Evolutionary conservation across 2,888 invertebrate species (phyloP), one percentile per base, ranked within the genome.

Genomic region (Drosophila neutralis): DNA sequence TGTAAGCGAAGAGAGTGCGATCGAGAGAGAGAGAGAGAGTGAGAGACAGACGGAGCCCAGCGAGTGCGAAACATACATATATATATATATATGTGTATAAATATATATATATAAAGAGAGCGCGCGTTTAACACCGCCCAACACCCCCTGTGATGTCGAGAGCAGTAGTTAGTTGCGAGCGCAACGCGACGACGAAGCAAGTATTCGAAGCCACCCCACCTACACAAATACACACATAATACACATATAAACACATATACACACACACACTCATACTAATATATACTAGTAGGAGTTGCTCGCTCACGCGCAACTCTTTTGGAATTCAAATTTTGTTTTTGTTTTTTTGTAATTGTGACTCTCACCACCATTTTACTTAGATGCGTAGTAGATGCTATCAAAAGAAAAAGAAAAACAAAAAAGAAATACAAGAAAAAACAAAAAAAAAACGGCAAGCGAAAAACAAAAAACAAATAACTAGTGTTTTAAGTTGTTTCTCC

Each of bases 181-280:
- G 87, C 82, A 80, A 71, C 80, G 88, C 89, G 84, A 86, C 83
- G 80, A 86, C 84, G 86, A 87, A 87, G 83, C 88, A 89, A 89
- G 87, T 87, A 87, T 87, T 89, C 88, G 87, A 87, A 87, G 89
- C 89, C 87, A 89, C 89, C 87, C 87, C 87, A 87, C 87, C 89
- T 87, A 89, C 89, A 89, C 87, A 85, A 61, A 74, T 48, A 83
- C 69, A 83, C 53, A 82, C 31, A 73, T 42, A 38, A 38, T 45
- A 82, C 56, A 81, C 36, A 73, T 29, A 72, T 49, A 57, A 29
- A 71, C 58, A 74, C 36, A 74, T 29, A 72, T 49, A 57, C 31
- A 71, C 58, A 74, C 59, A 77, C 59, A 77, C 73, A 80, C 79
- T 74, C 73, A 84, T 77, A 82, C 88, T 81, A 79, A 79, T 73